Percentiles rank a stretch among this genome's conserved stretches.
phyloP scores from a whole-genome alignment of 2,113 vertebrate genomes.

The Pterocles gutturalis region DNA sequence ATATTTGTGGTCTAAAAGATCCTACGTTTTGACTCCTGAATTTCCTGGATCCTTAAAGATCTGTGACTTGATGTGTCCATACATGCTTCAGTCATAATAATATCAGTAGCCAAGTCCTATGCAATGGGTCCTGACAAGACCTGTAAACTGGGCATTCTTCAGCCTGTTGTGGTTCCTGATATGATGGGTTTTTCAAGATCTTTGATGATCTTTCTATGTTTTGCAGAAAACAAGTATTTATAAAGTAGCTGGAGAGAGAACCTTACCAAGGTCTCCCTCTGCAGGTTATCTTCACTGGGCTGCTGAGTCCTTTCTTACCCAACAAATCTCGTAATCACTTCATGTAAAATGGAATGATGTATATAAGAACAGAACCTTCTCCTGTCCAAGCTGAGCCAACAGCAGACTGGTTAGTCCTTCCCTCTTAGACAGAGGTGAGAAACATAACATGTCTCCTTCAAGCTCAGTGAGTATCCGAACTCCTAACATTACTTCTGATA shows the following conservation, averaged over 20 bases:
- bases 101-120: neutral
- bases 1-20: neutral
- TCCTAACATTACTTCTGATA: neutral
- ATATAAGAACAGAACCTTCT: neutral
- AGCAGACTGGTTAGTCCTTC: neutral
- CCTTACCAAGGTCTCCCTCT: neutral
- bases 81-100: neutral
- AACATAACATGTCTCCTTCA: neutral
- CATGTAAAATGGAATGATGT: accelerated
- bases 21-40: neutral
- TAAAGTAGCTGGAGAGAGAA: neutral
- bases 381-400: neutral
- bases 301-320: neutral
- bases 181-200: neutral
- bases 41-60: neutral
- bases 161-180: neutral
- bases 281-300: neutral
- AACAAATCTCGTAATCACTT: neutral
- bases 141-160: neutral
- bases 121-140: neutral
- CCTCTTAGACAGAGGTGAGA: neutral
- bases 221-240: neutral
- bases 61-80: neutral
- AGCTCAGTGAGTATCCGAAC: neutral
- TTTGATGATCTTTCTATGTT: neutral